Conservation (phyloP, 2,888 invertebrate species). For the Drosophila ezoana region DNA sequence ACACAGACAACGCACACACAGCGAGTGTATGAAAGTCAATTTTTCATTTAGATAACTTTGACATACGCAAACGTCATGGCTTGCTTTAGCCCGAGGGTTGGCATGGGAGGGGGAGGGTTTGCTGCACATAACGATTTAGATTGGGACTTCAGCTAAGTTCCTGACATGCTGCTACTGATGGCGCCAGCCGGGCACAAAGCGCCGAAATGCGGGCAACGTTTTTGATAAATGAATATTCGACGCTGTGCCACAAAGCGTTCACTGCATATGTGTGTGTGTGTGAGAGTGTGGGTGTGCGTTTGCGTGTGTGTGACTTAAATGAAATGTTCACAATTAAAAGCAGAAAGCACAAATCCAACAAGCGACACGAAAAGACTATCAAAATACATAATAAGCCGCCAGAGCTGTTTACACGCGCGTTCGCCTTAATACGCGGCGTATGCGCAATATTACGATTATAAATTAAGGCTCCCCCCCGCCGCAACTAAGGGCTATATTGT, state of each 20-base stretch:
- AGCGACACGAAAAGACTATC: constrained; percentile 74
- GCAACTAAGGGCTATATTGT: constrained; percentile 40
- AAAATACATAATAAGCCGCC: constrained; percentile 56
- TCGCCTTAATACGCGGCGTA: constrained; percentile 54
- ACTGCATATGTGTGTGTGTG: not conserved
- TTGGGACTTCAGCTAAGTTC: constrained; percentile 69
- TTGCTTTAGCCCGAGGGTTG: constrained; percentile 39
- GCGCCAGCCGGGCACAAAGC: constrained; percentile 70
- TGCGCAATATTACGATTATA: constrained; percentile 65
- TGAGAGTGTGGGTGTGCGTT: constrained; percentile 7
- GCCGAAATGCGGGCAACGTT: constrained; percentile 74
- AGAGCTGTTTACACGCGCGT: constrained; percentile 46
- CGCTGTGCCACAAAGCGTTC: constrained; percentile 45
- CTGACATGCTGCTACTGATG: constrained; percentile 69
- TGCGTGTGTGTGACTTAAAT: constrained; percentile 62
- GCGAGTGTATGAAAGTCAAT: constrained; percentile 74
- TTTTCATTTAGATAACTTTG: constrained; percentile 80
- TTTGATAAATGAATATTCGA: constrained; percentile 75
- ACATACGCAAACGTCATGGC: constrained; percentile 78
- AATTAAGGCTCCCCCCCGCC: constrained; percentile 34
- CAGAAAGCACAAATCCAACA: constrained; percentile 65
- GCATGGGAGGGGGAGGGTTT: constrained; percentile 3
- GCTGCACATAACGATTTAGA: constrained; percentile 73
- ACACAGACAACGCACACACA: constrained; percentile 12
- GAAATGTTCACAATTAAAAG: constrained; percentile 80